These are phyloP conservation scores for Serranus cabrilla DNA, from an alignment of 2,797 vertebrate species.

Conservation along the genomic window DNA sequence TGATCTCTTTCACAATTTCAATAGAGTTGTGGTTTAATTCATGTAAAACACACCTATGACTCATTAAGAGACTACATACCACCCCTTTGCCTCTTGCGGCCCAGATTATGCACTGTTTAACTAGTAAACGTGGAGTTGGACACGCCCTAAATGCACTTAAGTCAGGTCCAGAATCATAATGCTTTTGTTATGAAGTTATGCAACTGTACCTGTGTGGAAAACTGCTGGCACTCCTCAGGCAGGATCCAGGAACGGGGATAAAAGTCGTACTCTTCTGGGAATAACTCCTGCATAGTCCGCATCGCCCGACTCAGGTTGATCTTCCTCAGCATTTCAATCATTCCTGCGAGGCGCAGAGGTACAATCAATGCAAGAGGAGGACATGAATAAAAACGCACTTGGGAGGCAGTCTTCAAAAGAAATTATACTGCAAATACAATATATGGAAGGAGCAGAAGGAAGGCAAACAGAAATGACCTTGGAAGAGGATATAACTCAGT, in stretches of 20 bases:
- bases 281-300: conserved; percentile 94
- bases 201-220: conserved; percentile 88
- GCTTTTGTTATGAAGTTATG: neutral
- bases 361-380: neutral
- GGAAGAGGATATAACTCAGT: neutral
- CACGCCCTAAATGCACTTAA: no score
- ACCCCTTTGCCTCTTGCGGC: no score
- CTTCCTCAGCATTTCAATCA: conserved; percentile 96
- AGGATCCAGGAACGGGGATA: conserved; percentile 98
- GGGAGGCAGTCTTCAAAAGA: neutral
- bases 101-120: no score
- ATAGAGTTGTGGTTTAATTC: no score
- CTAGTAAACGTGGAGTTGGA: no score
- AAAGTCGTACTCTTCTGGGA: conserved; percentile 97
- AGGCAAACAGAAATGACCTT: neutral
- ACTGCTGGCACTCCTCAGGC: conserved; percentile 94
- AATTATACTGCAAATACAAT: neutral
- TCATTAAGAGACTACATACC: no score
- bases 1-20: no score
- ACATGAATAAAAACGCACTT: neutral
- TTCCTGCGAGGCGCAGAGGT: conserved; percentile 85
- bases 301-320: conserved; percentile 95
- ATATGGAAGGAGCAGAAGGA: neutral
- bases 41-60: no score
- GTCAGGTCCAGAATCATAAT: neutral